A percentile compares a stretch with the other conserved stretches of the same genome.
These are phyloP conservation scores for Scalopus aquaticus DNA, from an alignment of 2,113 vertebrate genomes.

Conservation along the genomic window DNA sequence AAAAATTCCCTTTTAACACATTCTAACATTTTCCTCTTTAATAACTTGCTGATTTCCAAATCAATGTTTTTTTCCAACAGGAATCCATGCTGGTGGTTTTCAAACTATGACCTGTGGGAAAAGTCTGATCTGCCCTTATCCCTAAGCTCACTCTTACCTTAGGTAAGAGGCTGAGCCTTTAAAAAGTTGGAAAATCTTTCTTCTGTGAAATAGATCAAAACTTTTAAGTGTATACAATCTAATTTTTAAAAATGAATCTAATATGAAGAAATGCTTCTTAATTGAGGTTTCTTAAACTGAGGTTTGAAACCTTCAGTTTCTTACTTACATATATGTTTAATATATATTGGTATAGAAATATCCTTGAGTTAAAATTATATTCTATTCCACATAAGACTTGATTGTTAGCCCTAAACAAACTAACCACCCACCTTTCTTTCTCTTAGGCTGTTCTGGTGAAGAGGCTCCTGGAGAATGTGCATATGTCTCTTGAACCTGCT, in stretches of 20 bases:
- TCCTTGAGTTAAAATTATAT: background rate
- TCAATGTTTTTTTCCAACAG: background rate
- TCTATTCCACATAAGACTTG: constrained; percentile 14
- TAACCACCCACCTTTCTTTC: constrained; percentile 89
- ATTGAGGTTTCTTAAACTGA: no score
- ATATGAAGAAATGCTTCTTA: constrained; percentile 5
- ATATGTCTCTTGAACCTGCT: constrained; percentile 84
- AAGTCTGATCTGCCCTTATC: background rate
- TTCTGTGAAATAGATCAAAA: background rate
- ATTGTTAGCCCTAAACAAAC: background rate
- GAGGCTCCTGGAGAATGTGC: constrained; percentile 83
- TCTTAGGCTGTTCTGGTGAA: constrained; percentile 89
- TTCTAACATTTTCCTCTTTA: constrained; percentile 12
- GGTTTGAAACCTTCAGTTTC: background rate
- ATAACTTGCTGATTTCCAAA: background rate
- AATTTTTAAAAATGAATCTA: background rate
- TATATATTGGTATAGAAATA: background rate
- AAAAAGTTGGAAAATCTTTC: constrained; percentile 1
- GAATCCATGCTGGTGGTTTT: constrained; percentile 34
- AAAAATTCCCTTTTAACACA: background rate
- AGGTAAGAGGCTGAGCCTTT: constrained; percentile 17
- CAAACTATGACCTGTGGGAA: background rate
- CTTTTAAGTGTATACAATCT: constrained; percentile 12
- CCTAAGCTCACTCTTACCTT: background rate
- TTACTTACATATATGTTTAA: constrained; percentile 22